Conservation (phyloP, 2,888 invertebrate genomes). For the Pelosia muscerda region DNA sequence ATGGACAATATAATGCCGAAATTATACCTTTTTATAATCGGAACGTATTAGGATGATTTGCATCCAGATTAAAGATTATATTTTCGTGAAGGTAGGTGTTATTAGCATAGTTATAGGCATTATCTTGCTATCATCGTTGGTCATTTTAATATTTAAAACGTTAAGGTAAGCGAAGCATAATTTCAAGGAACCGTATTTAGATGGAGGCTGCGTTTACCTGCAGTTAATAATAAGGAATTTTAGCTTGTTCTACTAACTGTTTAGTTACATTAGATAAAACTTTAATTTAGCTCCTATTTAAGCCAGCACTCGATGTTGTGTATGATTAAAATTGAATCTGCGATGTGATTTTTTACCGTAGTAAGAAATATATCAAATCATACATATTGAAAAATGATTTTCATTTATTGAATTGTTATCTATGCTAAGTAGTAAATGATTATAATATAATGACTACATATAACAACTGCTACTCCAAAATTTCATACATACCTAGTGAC, state of each 20-base stretch:
- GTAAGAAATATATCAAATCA: not conserved
- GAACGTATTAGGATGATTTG: constrained; percentile 86
- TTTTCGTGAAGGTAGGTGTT: constrained; percentile 83
- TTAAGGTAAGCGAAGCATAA: constrained; percentile 74
- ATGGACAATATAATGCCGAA: constrained; percentile 86
- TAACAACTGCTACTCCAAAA: not conserved
- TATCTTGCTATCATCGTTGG: constrained; percentile 79
- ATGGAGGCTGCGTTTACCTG: constrained; percentile 65
- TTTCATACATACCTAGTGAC: not conserved
- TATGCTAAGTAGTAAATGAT: too few species aligned
- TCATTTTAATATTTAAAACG: constrained; percentile 82
- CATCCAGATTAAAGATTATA: constrained; percentile 86
- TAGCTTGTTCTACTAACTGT: constrained; percentile 57
- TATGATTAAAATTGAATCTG: not conserved
- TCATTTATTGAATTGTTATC: too few species aligned
- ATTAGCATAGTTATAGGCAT: constrained; percentile 86
- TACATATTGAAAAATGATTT: too few species aligned
- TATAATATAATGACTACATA: too few species aligned
- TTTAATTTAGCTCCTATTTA: not conserved
- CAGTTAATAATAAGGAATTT: constrained; percentile 61
- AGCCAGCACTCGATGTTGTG: not conserved
- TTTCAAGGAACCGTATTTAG: constrained; percentile 69
- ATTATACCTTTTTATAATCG: constrained; percentile 86
- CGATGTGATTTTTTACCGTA: not conserved
- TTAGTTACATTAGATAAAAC: constrained; percentile 42